Base-by-base conservation (phyloP, 1,140 invertebrate genomes). In the Mamestra configurata region DNA sequence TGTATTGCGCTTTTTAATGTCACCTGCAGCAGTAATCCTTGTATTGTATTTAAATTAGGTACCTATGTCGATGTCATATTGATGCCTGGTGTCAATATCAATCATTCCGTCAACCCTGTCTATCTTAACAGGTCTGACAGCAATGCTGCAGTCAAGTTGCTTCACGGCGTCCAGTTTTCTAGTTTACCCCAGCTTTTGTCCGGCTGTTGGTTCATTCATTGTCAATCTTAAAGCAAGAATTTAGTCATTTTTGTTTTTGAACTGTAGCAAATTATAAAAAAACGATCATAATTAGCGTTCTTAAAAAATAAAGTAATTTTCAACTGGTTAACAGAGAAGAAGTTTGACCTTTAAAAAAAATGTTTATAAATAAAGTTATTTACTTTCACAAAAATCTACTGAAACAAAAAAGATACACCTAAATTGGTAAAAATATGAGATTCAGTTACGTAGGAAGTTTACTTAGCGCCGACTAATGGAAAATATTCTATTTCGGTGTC, bases 11-110 rank as follows among this genome's bases (percentile, higher is more conserved):
- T 24, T 43, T 70, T 24, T 46, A 46, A 70, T 70, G 40, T 70
- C 40, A 70, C 40, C 13, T 49, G 27, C 13, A 61, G 31, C 40
- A 49, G 15, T 49, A 22, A 35, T 49, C 8, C 22, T 46, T 70
- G 66, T n/a, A 70, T 70, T 70, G 66, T 70, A 70, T 70, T 70
- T 20, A 70, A 70, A 70, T 70, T n/a, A 70, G 66, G 20, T 70
- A n/a, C 27, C 15, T 20, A 11, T 22, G 18, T 40, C 4, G 40
- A 3, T 66, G 66, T 46, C 40, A 70, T 49, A 49, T 43, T 24
- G 40, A 49, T 70, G 10, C 18, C 40, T 49, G 40, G 37, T 70
- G 66, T 70, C 66, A 70, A 43, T 70, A 70, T 70, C 66, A 70
- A 70, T 70, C 66, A 70, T 49, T 70, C 66, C 37, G n/a, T 49